Evolutionary conservation across 2,888 invertebrate genomes (phyloP).

Genomic region (Eupithecia abbreviata): DNA sequence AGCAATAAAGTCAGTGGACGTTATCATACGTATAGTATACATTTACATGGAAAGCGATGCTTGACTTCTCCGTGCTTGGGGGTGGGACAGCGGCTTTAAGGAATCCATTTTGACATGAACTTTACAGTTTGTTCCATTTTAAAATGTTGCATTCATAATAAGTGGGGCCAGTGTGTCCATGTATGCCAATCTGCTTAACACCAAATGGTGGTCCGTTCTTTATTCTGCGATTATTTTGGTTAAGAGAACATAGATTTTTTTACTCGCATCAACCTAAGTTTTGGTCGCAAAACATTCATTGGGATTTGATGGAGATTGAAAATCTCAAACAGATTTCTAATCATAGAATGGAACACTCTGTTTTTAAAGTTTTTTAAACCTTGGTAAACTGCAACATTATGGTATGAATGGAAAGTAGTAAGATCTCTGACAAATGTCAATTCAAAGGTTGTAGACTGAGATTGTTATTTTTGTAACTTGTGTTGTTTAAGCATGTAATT

Average conservation of each 20-base stretch:
- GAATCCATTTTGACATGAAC: background rate
- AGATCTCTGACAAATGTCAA: background rate
- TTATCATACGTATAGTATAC: too few relatives aligned
- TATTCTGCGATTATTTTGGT: background rate
- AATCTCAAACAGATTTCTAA: background rate
- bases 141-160: background rate
- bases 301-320: background rate
- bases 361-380: background rate
- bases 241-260: background rate
- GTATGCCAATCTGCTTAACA: background rate
- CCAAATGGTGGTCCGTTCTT: background rate
- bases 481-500: background rate
- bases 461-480: background rate
- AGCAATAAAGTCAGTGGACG: too few relatives aligned
- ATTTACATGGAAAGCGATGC: too few relatives aligned
- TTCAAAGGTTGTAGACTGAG: constrained; percentile 1
- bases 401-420: background rate
- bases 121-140: background rate
- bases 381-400: background rate
- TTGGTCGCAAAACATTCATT: background rate
- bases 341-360: background rate
- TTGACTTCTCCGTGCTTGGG: too few relatives aligned
- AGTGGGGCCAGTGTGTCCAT: background rate
- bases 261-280: background rate
- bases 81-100: too few relatives aligned